Evolutionary conservation across 2,113 vertebrate genomes (phyloP).

Genomic region (Bubo bubo): DNA sequence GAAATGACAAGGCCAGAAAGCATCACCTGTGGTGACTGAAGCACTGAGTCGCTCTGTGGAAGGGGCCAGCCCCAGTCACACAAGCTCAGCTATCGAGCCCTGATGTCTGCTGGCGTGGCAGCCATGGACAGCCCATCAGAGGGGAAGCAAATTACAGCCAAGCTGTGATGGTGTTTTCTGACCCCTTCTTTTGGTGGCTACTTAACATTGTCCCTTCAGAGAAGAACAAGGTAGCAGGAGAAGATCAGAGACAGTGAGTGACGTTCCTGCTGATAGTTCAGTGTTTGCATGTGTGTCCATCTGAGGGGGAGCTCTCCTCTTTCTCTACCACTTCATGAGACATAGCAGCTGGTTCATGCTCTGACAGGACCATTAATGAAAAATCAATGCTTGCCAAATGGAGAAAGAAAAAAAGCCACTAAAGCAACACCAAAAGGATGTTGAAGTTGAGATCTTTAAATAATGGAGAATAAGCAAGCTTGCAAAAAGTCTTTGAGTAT

Average conservation of each 20-base stretch:
- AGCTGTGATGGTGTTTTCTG: neutral
- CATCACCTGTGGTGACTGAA: neutral
- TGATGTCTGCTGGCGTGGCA: neutral
- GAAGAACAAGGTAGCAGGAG: neutral
- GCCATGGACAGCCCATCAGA: neutral
- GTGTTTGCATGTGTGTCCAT: neutral
- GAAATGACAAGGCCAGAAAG: neutral
- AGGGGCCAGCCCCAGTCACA: neutral
- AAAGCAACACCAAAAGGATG: neutral
- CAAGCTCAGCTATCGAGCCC: accelerated
- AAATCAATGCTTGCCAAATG: slow-evolving; percentile 18
- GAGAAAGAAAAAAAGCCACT: neutral
- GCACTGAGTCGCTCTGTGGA: neutral
- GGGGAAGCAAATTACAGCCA: neutral
- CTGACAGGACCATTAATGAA: neutral
- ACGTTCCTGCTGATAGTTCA: neutral
- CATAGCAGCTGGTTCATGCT: neutral
- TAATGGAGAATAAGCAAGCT: neutral
- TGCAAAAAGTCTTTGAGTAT: neutral
- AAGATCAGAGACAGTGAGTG: neutral
- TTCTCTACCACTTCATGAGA: neutral
- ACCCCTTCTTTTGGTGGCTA: neutral
- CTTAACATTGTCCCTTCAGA: neutral
- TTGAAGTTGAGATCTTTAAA: neutral
- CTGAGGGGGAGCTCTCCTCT: neutral